A percentile compares a stretch with the other conserved stretches of the same genome.
These are phyloP conservation scores for Cancer borealis DNA, from an alignment of 2,888 invertebrate species.

Conservation along the genomic window DNA sequence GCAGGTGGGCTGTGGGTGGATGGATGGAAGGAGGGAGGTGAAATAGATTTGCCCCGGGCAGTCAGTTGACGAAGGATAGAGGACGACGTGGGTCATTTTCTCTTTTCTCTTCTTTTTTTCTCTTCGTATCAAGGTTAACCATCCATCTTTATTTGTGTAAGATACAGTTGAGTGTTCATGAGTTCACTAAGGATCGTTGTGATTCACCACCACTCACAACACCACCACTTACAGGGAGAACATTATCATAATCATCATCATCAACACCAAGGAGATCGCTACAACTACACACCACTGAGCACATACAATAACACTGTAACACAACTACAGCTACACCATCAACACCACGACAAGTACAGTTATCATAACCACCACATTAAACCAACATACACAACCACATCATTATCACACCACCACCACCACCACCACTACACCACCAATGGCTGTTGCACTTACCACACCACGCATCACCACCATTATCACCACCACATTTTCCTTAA, in stretches of 20 bases:
- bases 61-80: background rate
- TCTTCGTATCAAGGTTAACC: background rate
- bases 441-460: background rate
- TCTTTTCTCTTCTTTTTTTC: background rate
- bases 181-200: background rate
- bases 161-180: background rate
- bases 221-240: background rate
- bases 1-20: constrained; percentile 35
- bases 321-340: background rate
- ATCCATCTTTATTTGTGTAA: background rate
- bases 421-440: background rate
- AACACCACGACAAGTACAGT: background rate
- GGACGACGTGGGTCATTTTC: background rate
- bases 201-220: background rate
- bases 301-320: background rate
- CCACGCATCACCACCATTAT: background rate
- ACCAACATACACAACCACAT: background rate
- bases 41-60: constrained; percentile 15
- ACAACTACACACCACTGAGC: background rate
- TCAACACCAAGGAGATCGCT: background rate
- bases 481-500: background rate
- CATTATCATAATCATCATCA: background rate
- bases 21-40: constrained; percentile 25
- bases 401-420: background rate
- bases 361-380: background rate